phyloP scores from a whole-genome alignment of 2,113 vertebrate genomes.

The Verasper variegatus region DNA sequence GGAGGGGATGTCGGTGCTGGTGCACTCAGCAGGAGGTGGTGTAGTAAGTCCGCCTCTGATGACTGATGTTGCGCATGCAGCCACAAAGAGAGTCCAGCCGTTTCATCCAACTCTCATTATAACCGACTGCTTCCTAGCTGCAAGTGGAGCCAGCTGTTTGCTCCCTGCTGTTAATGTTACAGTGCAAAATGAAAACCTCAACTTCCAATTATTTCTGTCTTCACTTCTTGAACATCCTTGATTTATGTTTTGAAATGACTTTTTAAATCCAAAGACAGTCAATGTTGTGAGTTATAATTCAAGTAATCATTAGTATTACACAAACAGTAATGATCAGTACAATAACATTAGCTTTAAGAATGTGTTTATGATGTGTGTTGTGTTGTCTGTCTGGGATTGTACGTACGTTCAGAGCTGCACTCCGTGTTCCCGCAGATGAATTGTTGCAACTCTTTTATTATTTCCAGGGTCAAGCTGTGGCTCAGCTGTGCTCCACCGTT shows the following conservation, averaged over 20 bases:
- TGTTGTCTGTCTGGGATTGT: background rate
- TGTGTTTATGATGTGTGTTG: background rate
- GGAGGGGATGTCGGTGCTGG: slow-evolving; percentile 97
- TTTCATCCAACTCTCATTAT: background rate
- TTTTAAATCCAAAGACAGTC: background rate
- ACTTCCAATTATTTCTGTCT: background rate
- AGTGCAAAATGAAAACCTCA: background rate
- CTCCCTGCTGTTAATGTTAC: background rate
- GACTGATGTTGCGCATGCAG: background rate
- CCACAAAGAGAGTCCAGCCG: background rate
- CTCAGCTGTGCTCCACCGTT: slow-evolving; percentile 95
- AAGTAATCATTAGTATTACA: background rate
- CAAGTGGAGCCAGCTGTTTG: background rate
- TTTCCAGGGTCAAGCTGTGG: slow-evolving; percentile 94
- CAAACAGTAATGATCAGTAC: background rate
- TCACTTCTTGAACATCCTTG: background rate
- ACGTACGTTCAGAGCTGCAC: background rate
- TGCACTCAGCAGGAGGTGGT: slow-evolving; percentile 95
- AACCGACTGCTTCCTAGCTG: background rate
- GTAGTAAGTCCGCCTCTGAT: slow-evolving; percentile 86
- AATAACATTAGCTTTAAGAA: background rate
- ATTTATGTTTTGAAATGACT: too few species aligned
- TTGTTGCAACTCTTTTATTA: slow-evolving; percentile 51
- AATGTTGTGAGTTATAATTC: background rate
- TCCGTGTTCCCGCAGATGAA: slow-evolving; percentile 16